Evolutionary conservation across 2,888 invertebrate genomes (phyloP).

Genomic region (Heliconius cydno): DNA sequence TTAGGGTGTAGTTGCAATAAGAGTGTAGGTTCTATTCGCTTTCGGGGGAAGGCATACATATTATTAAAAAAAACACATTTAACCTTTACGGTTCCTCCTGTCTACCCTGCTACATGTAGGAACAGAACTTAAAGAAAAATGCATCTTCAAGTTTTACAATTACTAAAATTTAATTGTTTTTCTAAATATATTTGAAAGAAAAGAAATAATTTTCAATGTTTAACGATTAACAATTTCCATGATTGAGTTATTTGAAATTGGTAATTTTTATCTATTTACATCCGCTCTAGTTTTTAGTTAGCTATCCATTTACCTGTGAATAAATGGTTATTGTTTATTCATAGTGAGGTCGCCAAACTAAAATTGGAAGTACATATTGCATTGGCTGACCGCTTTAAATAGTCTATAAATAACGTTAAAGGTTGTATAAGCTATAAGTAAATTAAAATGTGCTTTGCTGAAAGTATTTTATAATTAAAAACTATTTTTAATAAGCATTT

Average conservation of each 20-base stretch:
- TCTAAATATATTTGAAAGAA: too few species aligned
- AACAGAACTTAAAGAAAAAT: too few species aligned
- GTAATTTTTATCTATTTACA: constrained; percentile 1
- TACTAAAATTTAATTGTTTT: too few species aligned
- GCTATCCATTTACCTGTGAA: neutral
- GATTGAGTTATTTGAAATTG: neutral
- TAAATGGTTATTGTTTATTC: constrained; percentile 12
- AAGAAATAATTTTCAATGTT: neutral
- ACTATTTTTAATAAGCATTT: too few species aligned
- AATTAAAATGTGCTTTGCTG: neutral
- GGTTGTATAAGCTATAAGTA: neutral
- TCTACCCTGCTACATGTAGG: too few species aligned
- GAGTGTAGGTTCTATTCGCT: neutral
- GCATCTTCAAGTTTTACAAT: too few species aligned
- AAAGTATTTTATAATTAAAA: neutral
- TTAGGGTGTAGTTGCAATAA: neutral
- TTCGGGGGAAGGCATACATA: neutral
- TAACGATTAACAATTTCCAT: neutral
- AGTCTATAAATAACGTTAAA: neutral
- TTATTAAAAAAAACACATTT: too few species aligned
- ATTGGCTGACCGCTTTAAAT: neutral
- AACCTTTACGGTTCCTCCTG: too few species aligned
- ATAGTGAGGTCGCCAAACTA: neutral
- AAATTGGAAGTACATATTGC: neutral
- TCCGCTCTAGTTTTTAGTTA: neutral